phyloP scores from a whole-genome alignment of 2,797 vertebrate genomes.

The Chanos chanos region DNA sequence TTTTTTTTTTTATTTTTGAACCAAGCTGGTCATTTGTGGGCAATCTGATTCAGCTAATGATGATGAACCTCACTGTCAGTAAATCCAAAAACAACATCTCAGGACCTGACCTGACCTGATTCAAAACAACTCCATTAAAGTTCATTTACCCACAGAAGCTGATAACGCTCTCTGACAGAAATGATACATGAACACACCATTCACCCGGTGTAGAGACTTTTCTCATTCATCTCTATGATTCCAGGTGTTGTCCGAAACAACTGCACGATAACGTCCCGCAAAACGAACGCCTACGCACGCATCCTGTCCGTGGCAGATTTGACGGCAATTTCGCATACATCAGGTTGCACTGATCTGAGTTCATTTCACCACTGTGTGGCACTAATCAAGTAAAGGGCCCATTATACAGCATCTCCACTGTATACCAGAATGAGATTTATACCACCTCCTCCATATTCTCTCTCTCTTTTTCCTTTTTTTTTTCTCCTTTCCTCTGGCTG shows the following conservation, averaged over 20 bases:
- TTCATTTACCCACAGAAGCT: too few relatives aligned
- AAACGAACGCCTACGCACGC: slow-evolving; percentile 39
- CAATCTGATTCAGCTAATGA: neutral
- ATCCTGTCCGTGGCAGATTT: slow-evolving; percentile 44
- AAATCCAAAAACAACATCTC: neutral
- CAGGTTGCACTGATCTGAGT: slow-evolving; percentile 44
- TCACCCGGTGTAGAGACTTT: neutral
- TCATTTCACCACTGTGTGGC: slow-evolving; percentile 48
- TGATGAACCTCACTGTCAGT: neutral
- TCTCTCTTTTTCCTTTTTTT: slow-evolving; percentile 11
- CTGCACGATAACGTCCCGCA: slow-evolving; percentile 31
- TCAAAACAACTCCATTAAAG: neutral
- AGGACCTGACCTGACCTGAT: neutral
- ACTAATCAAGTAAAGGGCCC: slow-evolving; percentile 56
- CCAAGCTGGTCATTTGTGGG: slow-evolving; percentile 20
- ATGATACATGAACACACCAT: neutral
- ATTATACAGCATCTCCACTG: slow-evolving; percentile 44
- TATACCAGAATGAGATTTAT: slow-evolving; percentile 40
- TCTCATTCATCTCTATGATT: slow-evolving; percentile 23
- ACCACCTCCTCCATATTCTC: slow-evolving; percentile 6
- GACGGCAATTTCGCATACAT: slow-evolving; percentile 46
- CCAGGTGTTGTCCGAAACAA: slow-evolving; percentile 22
- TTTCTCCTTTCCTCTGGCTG: slow-evolving; percentile 3
- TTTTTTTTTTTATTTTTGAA: too few relatives aligned
- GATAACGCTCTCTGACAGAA: too few relatives aligned